A percentile compares a stretch with the other conserved stretches of the same genome.
Conservation (phyloP, 2,888 invertebrate genomes). For the Ennomos quercinarius region DNA sequence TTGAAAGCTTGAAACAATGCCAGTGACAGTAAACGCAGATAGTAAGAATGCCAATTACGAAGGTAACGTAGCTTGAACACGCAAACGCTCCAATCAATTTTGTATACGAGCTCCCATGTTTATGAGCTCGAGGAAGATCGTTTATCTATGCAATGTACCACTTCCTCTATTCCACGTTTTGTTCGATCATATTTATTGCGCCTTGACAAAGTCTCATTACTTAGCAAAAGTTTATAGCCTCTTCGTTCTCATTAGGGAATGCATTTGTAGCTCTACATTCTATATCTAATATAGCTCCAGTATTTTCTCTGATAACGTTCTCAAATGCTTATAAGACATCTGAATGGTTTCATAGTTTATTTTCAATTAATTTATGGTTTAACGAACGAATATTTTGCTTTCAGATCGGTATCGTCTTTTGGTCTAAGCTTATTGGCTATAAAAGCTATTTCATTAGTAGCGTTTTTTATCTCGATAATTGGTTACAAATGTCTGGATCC, state of each 20-base stretch:
- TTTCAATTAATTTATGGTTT: constrained; percentile 46
- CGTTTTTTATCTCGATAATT: constrained; percentile 42
- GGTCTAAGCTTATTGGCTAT: constrained; percentile 29
- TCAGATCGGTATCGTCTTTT: constrained; percentile 31
- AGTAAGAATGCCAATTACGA: constrained; percentile 70
- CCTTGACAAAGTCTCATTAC: constrained; percentile 64
- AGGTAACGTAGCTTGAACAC: constrained; percentile 72
- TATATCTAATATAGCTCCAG: constrained; percentile 52
- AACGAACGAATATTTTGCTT: constrained; percentile 28
- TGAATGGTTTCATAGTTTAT: constrained; percentile 44
- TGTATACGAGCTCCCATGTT: constrained; percentile 66
- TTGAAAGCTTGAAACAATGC: constrained; percentile 63
- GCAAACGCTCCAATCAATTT: constrained; percentile 69
- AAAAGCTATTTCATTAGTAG: constrained; percentile 33
- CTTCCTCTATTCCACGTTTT: constrained; percentile 76
- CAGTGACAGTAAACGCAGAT: constrained; percentile 46
- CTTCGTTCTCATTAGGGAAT: constrained; percentile 72
- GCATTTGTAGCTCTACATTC: constrained; percentile 62
- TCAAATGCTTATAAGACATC: constrained; percentile 45
- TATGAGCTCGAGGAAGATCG: constrained; percentile 62
- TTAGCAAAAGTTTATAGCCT: constrained; percentile 63
- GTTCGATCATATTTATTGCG: constrained; percentile 78
- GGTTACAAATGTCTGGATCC: constrained; percentile 52
- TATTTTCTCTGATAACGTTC: constrained; percentile 57
- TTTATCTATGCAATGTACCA: constrained; percentile 78